Evolutionary conservation across 2,113 vertebrate genomes (phyloP).

Genomic region (Stomatorhinus ivindoensis): DNA sequence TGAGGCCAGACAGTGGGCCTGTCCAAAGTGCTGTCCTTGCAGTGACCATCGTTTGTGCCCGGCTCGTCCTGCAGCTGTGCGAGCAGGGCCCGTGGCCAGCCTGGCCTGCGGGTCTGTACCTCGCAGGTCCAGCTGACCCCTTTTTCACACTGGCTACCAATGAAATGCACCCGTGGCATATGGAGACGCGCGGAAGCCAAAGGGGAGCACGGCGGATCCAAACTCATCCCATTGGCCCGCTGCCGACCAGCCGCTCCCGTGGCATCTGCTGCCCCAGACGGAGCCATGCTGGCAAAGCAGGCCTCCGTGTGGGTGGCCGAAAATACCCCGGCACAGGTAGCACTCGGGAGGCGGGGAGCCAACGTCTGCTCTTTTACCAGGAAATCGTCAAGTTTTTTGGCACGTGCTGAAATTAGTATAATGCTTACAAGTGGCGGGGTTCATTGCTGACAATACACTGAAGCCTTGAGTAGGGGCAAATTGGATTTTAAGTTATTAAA

Average conservation of each 20-base stretch:
- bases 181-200: slow-evolving; percentile 53
- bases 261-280: slow-evolving; percentile 33
- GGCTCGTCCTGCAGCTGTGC: neutral
- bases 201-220: slow-evolving; percentile 43
- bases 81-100: neutral
- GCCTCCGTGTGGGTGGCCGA: neutral
- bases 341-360: neutral
- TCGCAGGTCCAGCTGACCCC: slow-evolving; percentile 42
- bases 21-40: neutral
- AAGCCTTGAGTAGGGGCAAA: slow-evolving; percentile 39
- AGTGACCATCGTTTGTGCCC: neutral
- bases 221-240: slow-evolving; percentile 43
- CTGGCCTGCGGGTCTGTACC: neutral
- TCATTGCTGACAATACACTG: slow-evolving; percentile 47
- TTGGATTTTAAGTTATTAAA: slow-evolving; percentile 47
- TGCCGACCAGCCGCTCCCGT: slow-evolving; percentile 42
- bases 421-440: slow-evolving; percentile 8
- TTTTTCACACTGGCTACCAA: slow-evolving; percentile 30
- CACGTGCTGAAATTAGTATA: slow-evolving; percentile 22
- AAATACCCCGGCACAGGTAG: neutral
- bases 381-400: slow-evolving; percentile 35
- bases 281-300: neutral
- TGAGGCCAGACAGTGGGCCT: neutral
- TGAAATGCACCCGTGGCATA: slow-evolving; percentile 48
- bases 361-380: slow-evolving; percentile 13